A percentile compares a stretch with the other conserved stretches of the same genome.
phyloP scores from a whole-genome alignment of 2,797 vertebrate genomes.

The Clarias laeviceps region DNA sequence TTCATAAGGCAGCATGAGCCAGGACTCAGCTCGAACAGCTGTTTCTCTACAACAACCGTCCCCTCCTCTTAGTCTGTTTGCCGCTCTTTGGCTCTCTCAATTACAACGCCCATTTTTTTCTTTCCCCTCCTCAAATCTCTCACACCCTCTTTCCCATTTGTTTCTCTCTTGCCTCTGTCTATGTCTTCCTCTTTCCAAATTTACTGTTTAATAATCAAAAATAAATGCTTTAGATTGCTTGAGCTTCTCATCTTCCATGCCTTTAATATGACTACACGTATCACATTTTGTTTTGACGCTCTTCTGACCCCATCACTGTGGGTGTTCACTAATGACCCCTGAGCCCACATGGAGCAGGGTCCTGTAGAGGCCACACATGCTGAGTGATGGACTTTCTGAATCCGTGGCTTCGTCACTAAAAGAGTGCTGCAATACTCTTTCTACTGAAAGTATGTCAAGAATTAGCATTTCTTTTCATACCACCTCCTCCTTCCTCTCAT shows the following conservation, averaged over 20 bases:
- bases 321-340: constrained; percentile 9
- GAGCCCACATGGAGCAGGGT: constrained; percentile 9
- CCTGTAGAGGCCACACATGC: constrained; percentile 17
- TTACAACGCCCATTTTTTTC: not conserved
- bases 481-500: not conserved
- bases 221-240: constrained; percentile 10
- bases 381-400: not conserved
- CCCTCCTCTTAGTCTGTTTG: constrained; percentile 25
- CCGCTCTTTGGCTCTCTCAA: not conserved
- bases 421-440: not conserved
- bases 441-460: not conserved
- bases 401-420: not conserved
- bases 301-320: constrained; percentile 34
- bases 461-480: constrained; percentile 3
- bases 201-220: constrained; percentile 4
- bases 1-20: constrained; percentile 29
- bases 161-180: not conserved
- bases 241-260: not conserved
- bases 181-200: not conserved
- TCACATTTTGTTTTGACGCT: constrained; percentile 36
- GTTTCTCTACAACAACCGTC: constrained; percentile 14
- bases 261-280: not conserved
- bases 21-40: constrained; percentile 34
- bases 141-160: not conserved
- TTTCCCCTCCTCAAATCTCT: not conserved